A percentile compares a stretch with the other conserved stretches of the same genome.
phyloP scores from a whole-genome alignment of 2,888 invertebrate species.

The Euphydryas editha region DNA sequence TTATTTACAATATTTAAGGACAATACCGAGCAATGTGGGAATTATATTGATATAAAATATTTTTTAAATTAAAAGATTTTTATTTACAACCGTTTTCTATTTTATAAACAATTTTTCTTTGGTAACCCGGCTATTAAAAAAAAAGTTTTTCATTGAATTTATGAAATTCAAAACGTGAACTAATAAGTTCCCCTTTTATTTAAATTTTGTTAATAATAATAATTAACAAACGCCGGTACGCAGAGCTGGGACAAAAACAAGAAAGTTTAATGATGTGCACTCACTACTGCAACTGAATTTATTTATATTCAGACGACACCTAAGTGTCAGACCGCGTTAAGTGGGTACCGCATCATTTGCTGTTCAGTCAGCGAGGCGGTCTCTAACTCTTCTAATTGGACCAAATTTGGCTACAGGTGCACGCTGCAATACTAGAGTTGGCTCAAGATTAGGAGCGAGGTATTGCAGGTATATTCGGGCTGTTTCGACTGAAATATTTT shows the following conservation, averaged over 20 bases:
- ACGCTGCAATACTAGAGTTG: constrained; percentile 81
- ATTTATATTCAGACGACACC: constrained; percentile 76
- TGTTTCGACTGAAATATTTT: constrained; percentile 78
- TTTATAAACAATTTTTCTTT: too few species aligned
- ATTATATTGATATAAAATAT: too few species aligned
- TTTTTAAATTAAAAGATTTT: not conserved
- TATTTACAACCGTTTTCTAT: too few species aligned
- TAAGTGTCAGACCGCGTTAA: constrained; percentile 76
- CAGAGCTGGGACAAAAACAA: constrained; percentile 67
- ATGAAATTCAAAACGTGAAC: too few species aligned
- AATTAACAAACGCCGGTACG: constrained; percentile 68
- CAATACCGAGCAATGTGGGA: not conserved
- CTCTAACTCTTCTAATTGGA: constrained; percentile 83
- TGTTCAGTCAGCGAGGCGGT: constrained; percentile 78
- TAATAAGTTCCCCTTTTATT: constrained; percentile 50
- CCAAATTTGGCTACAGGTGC: constrained; percentile 83
- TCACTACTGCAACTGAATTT: constrained; percentile 74
- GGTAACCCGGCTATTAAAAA: too few species aligned
- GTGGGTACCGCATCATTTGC: constrained; percentile 82
- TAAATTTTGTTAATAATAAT: constrained; percentile 55
- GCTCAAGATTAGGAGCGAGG: constrained; percentile 81
- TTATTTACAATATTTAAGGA: not conserved
- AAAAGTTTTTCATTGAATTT: constrained; percentile 24
- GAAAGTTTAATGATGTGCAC: constrained; percentile 79
- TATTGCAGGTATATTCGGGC: constrained; percentile 75